A percentile compares a stretch with the other conserved stretches of the same genome.
These are phyloP conservation scores for Apostichopus japonicus DNA, from an alignment of 35 echinoderm and acorn worm genomes.

Conservation along the genomic window DNA sequence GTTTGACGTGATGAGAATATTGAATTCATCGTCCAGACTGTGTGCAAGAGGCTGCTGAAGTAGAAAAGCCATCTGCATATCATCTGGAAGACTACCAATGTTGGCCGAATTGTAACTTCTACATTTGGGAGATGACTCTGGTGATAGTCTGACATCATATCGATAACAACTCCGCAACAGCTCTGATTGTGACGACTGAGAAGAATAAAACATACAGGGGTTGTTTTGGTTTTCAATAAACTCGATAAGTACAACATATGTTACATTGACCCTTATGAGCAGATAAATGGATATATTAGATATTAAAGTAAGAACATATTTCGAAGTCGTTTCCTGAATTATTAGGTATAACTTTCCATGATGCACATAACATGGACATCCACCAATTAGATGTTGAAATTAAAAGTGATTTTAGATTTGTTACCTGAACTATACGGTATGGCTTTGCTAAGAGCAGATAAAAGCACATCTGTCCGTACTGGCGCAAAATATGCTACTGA, in stretches of 20 bases:
- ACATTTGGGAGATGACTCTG: conserved; percentile 32
- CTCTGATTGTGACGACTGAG: too few species aligned
- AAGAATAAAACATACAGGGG: background rate
- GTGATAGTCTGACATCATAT: conserved; percentile 26
- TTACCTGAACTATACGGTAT: too few species aligned
- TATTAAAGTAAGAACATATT: background rate
- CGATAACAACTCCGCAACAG: background rate
- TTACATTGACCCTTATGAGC: too few species aligned
- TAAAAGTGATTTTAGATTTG: background rate
- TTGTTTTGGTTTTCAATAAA: background rate
- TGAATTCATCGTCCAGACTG: conserved; percentile 14
- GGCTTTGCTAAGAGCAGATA: too few species aligned
- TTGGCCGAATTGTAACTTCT: background rate
- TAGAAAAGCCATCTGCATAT: conserved; percentile 1
- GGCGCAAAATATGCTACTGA: too few species aligned
- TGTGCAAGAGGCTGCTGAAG: conserved; percentile 1
- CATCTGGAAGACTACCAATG: conserved; percentile 4
- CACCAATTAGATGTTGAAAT: background rate
- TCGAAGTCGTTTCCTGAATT: too few species aligned
- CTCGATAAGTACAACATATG: background rate
- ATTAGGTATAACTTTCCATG: too few species aligned
- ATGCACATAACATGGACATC: too few species aligned
- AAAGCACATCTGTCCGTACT: too few species aligned
- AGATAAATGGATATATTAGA: background rate
- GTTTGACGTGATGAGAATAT: conserved; percentile 56